Percentiles rank a stretch among this genome's conserved stretches.
Conservation (phyloP, 2,113 vertebrate genomes). For the Percina caprodes region DNA sequence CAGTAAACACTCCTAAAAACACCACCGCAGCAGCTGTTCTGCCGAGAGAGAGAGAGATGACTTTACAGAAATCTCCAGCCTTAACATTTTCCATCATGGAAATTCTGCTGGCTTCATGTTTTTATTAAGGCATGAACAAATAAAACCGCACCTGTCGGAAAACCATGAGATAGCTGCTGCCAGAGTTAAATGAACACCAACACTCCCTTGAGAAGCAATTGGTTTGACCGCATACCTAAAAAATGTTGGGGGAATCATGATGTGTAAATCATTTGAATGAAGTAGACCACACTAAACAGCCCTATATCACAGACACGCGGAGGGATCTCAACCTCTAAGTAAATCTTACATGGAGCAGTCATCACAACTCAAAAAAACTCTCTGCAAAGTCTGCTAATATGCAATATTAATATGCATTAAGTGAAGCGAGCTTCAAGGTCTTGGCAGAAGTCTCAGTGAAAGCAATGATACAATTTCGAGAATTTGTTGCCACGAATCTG, state of each 20-base stretch:
- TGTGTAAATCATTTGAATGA: conserved; percentile 58
- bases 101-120: conserved; percentile 33
- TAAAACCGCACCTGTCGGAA: conserved; percentile 30
- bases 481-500: conserved; percentile 30
- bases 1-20: conserved; percentile 12
- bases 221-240: conserved; percentile 62
- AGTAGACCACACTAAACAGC: conserved; percentile 52
- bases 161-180: conserved; percentile 41
- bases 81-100: conserved; percentile 38
- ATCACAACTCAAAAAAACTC: conserved; percentile 10
- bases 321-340: conserved; percentile 21
- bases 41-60: neutral
- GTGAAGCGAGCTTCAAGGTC: neutral
- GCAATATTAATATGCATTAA: no score
- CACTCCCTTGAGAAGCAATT: neutral
- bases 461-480: conserved; percentile 7
- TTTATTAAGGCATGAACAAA: conserved; percentile 40
- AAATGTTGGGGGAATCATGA: conserved; percentile 56
- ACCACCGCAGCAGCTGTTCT: conserved; percentile 24
- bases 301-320: conserved; percentile 36
- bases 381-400: neutral
- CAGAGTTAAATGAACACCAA: conserved; percentile 40
- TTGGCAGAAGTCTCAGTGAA: conserved; percentile 4
- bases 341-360: conserved; percentile 13
- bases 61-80: conserved; percentile 13